A percentile compares a stretch with the other conserved stretches of the same genome.
Conservation (phyloP, 2,888 invertebrate genomes). For the Unio pictorum region DNA sequence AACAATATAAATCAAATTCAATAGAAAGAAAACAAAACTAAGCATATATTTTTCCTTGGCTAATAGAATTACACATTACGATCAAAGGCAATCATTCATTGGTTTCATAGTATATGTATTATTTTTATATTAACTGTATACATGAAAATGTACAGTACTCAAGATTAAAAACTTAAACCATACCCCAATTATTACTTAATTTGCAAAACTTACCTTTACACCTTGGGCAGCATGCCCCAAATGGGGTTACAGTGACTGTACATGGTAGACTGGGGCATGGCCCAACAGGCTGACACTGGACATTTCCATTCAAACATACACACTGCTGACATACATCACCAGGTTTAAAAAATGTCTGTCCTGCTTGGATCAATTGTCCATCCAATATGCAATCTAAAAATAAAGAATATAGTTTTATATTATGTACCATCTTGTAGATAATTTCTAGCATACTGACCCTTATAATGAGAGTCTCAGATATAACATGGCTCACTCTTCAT, state of each 20-base stretch:
- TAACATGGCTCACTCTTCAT: neutral
- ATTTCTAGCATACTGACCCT: neutral
- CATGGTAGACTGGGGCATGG: constrained; percentile 57
- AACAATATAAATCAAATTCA: constrained; percentile 6
- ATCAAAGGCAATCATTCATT: too few species aligned
- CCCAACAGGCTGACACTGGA: constrained; percentile 47
- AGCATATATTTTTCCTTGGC: neutral
- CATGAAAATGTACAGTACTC: too few species aligned
- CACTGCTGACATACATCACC: constrained; percentile 61
- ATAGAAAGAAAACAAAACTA: neutral
- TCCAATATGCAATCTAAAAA: constrained; percentile 59
- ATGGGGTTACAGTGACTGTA: constrained; percentile 43
- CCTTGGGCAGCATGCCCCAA: constrained; percentile 60
- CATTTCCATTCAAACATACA: constrained; percentile 56
- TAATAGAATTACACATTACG: too few species aligned
- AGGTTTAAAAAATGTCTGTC: constrained; percentile 44
- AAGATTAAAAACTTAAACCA: too few species aligned
- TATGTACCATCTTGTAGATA: neutral
- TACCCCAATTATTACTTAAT: neutral
- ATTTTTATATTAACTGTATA: too few species aligned
- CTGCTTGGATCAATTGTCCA: constrained; percentile 47
- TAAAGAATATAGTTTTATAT: neutral
- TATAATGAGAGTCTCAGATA: too few species aligned
- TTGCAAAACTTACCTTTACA: constrained; percentile 51
- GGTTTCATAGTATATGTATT: too few species aligned